Evolutionary conservation across 2,113 vertebrate genomes (phyloP).

Genomic region (Cryptomyrus ogoouensis): DNA sequence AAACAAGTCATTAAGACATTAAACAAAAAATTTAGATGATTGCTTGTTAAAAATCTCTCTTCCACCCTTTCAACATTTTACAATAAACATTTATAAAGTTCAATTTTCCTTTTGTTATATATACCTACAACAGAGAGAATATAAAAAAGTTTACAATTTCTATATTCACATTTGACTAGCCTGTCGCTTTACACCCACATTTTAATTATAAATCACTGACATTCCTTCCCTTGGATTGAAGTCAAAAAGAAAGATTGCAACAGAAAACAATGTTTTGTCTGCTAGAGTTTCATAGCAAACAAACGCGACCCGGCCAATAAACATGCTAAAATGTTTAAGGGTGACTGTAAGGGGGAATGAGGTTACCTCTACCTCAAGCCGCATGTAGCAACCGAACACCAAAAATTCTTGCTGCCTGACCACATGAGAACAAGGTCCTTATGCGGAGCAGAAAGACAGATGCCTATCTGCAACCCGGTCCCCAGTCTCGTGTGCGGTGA

Average conservation of each 20-base stretch:
- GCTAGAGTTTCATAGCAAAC: background rate
- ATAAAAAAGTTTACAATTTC: background rate
- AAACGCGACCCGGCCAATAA: background rate
- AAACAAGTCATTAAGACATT: background rate
- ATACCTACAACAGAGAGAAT: background rate
- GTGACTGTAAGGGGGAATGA: background rate
- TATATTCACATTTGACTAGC: background rate
- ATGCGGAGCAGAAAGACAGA: slow-evolving; percentile 6
- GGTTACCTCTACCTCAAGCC: background rate
- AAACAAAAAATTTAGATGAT: background rate
- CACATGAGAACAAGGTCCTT: background rate
- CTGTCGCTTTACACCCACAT: background rate
- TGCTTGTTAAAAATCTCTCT: background rate
- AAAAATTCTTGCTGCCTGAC: background rate
- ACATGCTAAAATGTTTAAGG: background rate
- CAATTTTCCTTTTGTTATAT: background rate
- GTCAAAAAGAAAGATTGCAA: background rate
- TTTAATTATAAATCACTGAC: background rate
- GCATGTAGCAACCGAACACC: background rate
- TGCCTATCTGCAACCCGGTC: slow-evolving; percentile 30
- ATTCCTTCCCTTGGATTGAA: background rate
- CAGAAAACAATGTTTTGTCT: background rate
- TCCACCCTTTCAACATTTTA: background rate
- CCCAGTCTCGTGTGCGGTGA: background rate
- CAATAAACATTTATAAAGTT: background rate